Evolutionary conservation across 2,797 vertebrate genomes (phyloP).

Genomic region (Spheniscus humboldti): DNA sequence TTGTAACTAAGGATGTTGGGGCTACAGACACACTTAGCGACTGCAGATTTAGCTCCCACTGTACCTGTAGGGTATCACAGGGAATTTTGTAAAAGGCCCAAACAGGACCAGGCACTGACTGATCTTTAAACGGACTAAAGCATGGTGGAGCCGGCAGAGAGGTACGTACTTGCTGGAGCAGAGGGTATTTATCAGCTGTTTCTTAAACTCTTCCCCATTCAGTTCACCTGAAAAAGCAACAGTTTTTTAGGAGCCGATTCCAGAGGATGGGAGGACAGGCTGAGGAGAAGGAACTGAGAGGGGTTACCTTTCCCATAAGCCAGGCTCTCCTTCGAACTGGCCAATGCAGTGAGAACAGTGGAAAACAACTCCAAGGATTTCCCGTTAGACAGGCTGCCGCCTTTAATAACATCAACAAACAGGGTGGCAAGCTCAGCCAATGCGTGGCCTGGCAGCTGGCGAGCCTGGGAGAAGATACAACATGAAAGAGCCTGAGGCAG

Average conservation of each 20-base stretch:
- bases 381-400: slow-evolving; percentile 83
- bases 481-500: not conserved
- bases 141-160: not conserved
- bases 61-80: not conserved
- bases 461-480: slow-evolving; percentile 74
- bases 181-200: slow-evolving; percentile 91
- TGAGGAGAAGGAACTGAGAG: not conserved
- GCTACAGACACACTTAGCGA: not conserved
- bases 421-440: slow-evolving; percentile 84
- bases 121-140: not conserved
- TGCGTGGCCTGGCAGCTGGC: slow-evolving; percentile 77
- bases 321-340: slow-evolving; percentile 80
- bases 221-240: slow-evolving; percentile 81
- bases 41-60: not conserved
- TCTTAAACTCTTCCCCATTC: slow-evolving; percentile 92
- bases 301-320: slow-evolving; percentile 86
- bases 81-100: not conserved
- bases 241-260: not conserved
- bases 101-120: not conserved
- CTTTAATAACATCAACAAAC: slow-evolving; percentile 86
- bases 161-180: slow-evolving; percentile 88
- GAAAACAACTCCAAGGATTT: slow-evolving; percentile 95
- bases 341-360: slow-evolving; percentile 85
- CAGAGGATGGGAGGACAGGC: not conserved
- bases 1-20: not conserved